Conservation (phyloP, 2,797 vertebrate species). For the Oryzias sinensis region DNA sequence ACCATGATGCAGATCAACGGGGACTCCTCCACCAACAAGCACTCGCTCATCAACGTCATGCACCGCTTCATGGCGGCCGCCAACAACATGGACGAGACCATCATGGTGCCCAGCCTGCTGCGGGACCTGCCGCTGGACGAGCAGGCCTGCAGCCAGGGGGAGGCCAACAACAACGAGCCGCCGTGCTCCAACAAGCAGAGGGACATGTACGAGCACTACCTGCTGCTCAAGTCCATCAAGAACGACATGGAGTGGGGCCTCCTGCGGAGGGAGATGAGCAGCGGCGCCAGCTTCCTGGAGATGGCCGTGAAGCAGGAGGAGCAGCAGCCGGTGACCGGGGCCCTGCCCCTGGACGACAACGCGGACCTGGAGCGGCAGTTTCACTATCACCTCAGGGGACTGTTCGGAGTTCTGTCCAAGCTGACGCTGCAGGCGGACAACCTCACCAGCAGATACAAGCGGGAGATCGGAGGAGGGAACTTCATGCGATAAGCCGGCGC, state of each 20-base stretch:
- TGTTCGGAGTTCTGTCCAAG: conserved; percentile 81
- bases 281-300: conserved; percentile 77
- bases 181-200: conserved; percentile 73
- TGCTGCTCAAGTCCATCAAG: conserved; percentile 83
- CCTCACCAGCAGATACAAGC: conserved; percentile 82
- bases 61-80: conserved; percentile 82
- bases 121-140: conserved; percentile 80
- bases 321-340: conserved; percentile 52
- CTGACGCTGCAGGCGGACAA: conserved; percentile 79
- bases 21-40: conserved; percentile 76
- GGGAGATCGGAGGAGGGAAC: conserved; percentile 79
- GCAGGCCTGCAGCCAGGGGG: conserved; percentile 37
- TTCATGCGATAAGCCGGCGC: conserved; percentile 71
- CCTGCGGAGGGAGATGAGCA: conserved; percentile 75
- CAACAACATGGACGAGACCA: conserved; percentile 87
- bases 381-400: conserved; percentile 80
- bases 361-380: conserved; percentile 78
- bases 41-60: conserved; percentile 83
- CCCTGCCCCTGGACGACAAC: conserved; percentile 42
- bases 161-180: conserved; percentile 58
- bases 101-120: conserved; percentile 83
- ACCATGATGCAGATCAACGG: conserved; percentile 79
- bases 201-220: conserved; percentile 85
- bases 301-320: conserved; percentile 77
- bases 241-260: conserved; percentile 85